Conservation (phyloP, 2,888 invertebrate genomes). For the Sialis fuliginosa region DNA sequence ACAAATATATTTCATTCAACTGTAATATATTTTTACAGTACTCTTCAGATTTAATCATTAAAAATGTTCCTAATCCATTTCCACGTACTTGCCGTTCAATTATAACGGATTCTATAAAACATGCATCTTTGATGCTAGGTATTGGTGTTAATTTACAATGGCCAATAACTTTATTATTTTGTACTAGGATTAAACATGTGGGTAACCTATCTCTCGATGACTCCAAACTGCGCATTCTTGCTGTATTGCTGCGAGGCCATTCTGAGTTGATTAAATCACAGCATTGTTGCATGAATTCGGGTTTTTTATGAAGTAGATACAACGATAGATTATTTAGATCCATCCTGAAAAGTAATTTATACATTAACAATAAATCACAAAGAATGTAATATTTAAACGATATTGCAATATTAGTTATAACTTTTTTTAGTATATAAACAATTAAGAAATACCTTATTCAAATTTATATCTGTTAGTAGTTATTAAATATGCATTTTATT, state of each 20-base stretch:
- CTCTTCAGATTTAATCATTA: slow-evolving; percentile 58
- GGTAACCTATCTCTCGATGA: slow-evolving; percentile 56
- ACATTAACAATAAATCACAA: no score
- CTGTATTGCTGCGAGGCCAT: slow-evolving; percentile 70
- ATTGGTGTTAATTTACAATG: slow-evolving; percentile 65
- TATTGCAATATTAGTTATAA: no score
- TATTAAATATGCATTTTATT: no score
- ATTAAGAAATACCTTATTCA: no score
- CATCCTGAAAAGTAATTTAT: neutral
- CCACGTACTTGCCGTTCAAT: slow-evolving; percentile 53
- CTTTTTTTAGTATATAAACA: no score
- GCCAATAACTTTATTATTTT: slow-evolving; percentile 41
- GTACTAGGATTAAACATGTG: slow-evolving; percentile 49
- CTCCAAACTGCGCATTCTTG: slow-evolving; percentile 55
- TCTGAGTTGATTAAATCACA: slow-evolving; percentile 67
- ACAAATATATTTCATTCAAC: slow-evolving; percentile 45
- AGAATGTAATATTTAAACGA: no score
- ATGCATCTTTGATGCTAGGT: slow-evolving; percentile 47
- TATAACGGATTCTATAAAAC: slow-evolving; percentile 69
- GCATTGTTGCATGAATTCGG: slow-evolving; percentile 51
- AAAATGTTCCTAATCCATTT: slow-evolving; percentile 54
- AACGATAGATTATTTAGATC: slow-evolving; percentile 23
- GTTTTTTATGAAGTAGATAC: slow-evolving; percentile 52
- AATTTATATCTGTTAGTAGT: no score
- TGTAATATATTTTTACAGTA: slow-evolving; percentile 45